Percentiles rank a stretch among this genome's conserved stretches.
phyloP scores from a whole-genome alignment of 2,113 vertebrate species.

The Cottus gobio region DNA sequence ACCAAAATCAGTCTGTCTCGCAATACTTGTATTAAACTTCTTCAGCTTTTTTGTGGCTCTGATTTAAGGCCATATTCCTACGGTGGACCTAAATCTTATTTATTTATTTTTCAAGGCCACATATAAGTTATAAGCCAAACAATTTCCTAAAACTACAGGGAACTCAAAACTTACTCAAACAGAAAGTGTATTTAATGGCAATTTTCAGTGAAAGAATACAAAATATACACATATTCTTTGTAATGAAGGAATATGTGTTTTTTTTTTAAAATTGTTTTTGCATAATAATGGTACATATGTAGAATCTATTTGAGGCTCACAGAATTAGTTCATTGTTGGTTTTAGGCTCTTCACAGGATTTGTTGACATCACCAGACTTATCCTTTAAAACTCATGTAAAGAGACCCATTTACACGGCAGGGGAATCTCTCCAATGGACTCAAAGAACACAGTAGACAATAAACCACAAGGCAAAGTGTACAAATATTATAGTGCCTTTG shows the following conservation, averaged over 20 bases:
- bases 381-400: conserved; percentile 10
- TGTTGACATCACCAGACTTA: conserved; percentile 1
- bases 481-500: conserved; percentile 70
- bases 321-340: background rate
- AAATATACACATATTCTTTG: background rate
- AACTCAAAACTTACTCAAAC: background rate
- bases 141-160: background rate
- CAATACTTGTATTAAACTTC: background rate
- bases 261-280: conserved; percentile 3
- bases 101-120: background rate
- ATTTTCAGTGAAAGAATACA: background rate
- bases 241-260: background rate
- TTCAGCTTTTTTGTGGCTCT: background rate
- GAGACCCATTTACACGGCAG: conserved; percentile 10
- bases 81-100: background rate
- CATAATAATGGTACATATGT: background rate
- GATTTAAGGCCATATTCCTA: background rate
- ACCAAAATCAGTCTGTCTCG: background rate
- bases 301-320: background rate
- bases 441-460: conserved; percentile 39
- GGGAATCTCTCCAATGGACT: conserved; percentile 18
- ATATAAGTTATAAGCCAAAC: too few relatives aligned
- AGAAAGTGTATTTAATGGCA: background rate
- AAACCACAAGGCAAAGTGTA: conserved; percentile 65
- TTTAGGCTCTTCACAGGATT: conserved; percentile 3